Percentiles rank a stretch among this genome's conserved stretches.
These are phyloP conservation scores for Rallus limicola DNA, from an alignment of 2,113 vertebrate species.

Conservation along the genomic window DNA sequence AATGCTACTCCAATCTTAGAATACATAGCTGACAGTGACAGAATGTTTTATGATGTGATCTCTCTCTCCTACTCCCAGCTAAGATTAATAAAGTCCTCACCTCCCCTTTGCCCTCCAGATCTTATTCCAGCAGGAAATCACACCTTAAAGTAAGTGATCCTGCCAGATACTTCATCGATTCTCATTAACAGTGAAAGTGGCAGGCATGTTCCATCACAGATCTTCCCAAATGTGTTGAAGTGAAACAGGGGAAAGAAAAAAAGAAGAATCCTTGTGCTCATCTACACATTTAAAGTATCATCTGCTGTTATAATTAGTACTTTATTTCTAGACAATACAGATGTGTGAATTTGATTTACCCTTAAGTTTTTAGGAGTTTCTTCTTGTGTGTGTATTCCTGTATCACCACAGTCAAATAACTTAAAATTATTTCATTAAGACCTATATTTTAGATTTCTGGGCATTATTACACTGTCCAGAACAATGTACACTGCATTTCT, in stretches of 20 bases:
- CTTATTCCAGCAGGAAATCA: conserved; percentile 51
- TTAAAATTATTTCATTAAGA: background rate
- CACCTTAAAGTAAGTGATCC: conserved; percentile 27
- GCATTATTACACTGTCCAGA: background rate
- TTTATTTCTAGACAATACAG: background rate
- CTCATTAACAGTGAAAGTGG: background rate
- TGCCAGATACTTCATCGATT: conserved; percentile 8
- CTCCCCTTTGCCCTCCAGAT: conserved; percentile 39
- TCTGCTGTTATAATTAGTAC: background rate
- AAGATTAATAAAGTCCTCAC: conserved; percentile 40
- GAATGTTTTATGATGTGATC: conserved; percentile 29
- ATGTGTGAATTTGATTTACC: background rate
- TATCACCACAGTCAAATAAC: background rate
- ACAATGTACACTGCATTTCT: background rate
- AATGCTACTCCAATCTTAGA: background rate
- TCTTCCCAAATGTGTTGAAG: background rate
- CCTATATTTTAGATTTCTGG: background rate
- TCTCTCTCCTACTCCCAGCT: background rate
- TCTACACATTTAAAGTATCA: background rate
- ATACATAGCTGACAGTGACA: background rate
- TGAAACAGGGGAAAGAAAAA: background rate
- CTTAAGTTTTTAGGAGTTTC: background rate
- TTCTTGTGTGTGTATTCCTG: background rate
- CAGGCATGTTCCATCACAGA: background rate
- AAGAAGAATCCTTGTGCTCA: background rate